Base-by-base conservation (phyloP, 1,140 invertebrate genomes). In the Polyergus mexicanus region DNA sequence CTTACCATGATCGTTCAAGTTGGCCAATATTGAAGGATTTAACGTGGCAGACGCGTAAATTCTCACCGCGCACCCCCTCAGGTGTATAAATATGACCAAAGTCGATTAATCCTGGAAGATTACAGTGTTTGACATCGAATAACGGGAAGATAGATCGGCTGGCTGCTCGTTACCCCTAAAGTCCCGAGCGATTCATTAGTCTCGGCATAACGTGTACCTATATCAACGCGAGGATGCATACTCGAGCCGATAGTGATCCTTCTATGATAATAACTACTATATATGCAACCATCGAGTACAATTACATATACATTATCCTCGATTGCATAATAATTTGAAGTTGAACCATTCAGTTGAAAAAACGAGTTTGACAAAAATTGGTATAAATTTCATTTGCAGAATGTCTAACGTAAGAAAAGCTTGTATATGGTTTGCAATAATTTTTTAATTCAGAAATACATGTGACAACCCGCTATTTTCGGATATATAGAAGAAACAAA, bases 61-160 rank as follows among this genome's bases (percentile, higher is more conserved):
- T 68, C 75, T 81, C 76, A 22, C 35, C 51, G 76, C 65, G 35
- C 80, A 74, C 47, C 66, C 76, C 66, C 35, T 58, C 85, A 85
- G 78, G 78, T 83, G 78, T 81, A 86, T 86, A 86, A 86, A 86
- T 86, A 86, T 66, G 66, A 63, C 66, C 25, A 86, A 83, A 86
- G 85, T 71, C 63, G 87, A 84, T 87, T 88, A 88, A 88, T 77
- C 78, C 44, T 72, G 47, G 54, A 88, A 84, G 86, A 88, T 87
- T 88, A 88, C 71, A 85, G 69, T 72, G 87, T 75, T 84, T 88
- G 87, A 88, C 78, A 76, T 87, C 87, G 78, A 88, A 88, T 88
- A 88, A 88, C 77, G 86, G 84, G 77, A 71, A 83, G 78, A 88
- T 75, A 68, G 86, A 75, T 84, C 62, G 77, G 85, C 56, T 56